These are phyloP conservation scores for Ambastaia sidthimunki DNA, from an alignment of 2,797 vertebrate species.

Conservation along the genomic window DNA sequence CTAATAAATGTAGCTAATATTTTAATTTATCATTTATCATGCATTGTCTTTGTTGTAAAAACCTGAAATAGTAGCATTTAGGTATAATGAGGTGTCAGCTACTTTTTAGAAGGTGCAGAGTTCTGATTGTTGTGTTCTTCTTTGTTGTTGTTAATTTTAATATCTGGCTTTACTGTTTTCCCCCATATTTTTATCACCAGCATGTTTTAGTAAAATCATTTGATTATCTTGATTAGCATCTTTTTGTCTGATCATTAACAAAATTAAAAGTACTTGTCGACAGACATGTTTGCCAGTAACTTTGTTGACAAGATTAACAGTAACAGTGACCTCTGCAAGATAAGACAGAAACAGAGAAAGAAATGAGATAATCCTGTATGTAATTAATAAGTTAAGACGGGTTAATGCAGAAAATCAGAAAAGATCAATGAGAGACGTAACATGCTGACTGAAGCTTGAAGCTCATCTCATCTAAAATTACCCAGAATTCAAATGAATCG, in stretches of 20 bases:
- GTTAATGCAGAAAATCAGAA: constrained; percentile 19
- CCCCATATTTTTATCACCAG: background rate
- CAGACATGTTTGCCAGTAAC: background rate
- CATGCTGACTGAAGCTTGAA: constrained; percentile 13
- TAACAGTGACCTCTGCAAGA: too few species aligned
- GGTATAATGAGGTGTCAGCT: too few species aligned
- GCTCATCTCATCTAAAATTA: constrained; percentile 19
- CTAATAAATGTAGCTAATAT: too few species aligned
- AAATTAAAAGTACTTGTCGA: background rate
- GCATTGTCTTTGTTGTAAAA: too few species aligned
- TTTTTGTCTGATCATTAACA: background rate
- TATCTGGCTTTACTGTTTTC: too few species aligned
- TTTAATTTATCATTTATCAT: too few species aligned
- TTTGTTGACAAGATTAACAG: background rate
- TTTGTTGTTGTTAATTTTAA: too few species aligned
- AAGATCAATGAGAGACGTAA: constrained; percentile 6
- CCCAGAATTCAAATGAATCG: constrained; percentile 26
- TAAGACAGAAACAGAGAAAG: background rate
- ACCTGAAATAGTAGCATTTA: too few species aligned
- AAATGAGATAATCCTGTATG: background rate
- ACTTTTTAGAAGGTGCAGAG: too few species aligned
- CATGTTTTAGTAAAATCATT: background rate
- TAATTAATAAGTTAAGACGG: constrained; percentile 7
- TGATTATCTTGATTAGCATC: background rate
- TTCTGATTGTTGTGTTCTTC: too few species aligned